Conservation (phyloP, 2,113 vertebrate species). For the Oncorhynchus tshawytscha region DNA sequence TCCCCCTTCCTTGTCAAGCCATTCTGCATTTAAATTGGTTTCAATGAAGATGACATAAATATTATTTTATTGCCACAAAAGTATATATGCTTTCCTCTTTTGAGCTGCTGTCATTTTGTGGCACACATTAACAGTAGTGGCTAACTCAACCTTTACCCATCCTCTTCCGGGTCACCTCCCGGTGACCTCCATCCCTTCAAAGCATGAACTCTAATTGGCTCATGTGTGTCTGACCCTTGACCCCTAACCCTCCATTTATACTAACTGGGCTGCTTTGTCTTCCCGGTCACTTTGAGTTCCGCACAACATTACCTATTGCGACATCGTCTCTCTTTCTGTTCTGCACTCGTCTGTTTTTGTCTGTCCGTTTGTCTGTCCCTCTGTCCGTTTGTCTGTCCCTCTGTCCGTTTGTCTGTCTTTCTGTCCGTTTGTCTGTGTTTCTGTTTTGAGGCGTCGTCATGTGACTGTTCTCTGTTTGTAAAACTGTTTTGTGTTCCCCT, state of each 20-base stretch:
- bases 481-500: slow-evolving; percentile 65
- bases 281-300: slow-evolving; percentile 62
- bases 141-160: slow-evolving; percentile 79
- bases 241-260: slow-evolving; percentile 63
- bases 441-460: slow-evolving; percentile 70
- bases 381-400: too few relatives aligned
- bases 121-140: slow-evolving; percentile 72
- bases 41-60: slow-evolving; percentile 84
- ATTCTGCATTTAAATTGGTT: slow-evolving; percentile 41
- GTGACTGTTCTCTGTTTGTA: slow-evolving; percentile 89
- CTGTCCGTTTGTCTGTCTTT: slow-evolving; percentile 4
- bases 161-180: slow-evolving; percentile 16
- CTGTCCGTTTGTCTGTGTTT: slow-evolving; percentile 45
- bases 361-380: too few relatives aligned
- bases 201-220: slow-evolving; percentile 77
- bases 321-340: slow-evolving; percentile 41
- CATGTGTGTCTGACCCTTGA: slow-evolving; percentile 65
- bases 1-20: slow-evolving; percentile 2
- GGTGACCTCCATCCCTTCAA: slow-evolving; percentile 65
- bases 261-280: slow-evolving; percentile 72
- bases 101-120: slow-evolving; percentile 66
- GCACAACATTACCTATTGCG: slow-evolving; percentile 59
- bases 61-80: slow-evolving; percentile 84
- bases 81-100: slow-evolving; percentile 67
- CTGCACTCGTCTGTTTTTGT: slow-evolving; percentile 45